These are phyloP conservation scores for Anoplopoma fimbria DNA, from an alignment of 2,113 vertebrate species.

Conservation along the genomic window DNA sequence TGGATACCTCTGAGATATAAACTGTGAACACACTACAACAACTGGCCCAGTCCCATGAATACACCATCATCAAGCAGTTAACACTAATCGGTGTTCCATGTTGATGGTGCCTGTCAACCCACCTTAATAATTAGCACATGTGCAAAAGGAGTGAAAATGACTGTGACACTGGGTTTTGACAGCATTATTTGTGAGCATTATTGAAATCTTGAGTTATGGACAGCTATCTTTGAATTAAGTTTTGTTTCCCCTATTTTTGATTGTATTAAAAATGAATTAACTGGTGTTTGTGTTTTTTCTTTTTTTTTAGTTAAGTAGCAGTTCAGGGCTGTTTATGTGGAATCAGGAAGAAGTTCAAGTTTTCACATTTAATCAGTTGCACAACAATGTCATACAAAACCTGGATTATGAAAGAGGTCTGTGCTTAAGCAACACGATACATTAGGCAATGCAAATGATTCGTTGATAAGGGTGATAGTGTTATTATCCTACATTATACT, in stretches of 20 bases:
- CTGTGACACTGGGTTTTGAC: conserved; percentile 36
- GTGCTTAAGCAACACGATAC: background rate
- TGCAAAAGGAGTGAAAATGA: conserved; percentile 25
- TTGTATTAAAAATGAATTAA: conserved; percentile 72
- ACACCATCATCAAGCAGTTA: background rate
- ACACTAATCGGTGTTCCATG: background rate
- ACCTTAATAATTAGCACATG: conserved; percentile 8
- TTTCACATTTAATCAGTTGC: background rate
- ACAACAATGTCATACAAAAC: background rate
- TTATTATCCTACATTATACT: background rate
- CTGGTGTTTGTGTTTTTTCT: conserved; percentile 17
- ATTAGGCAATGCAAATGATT: background rate
- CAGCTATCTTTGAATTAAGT: conserved; percentile 47
- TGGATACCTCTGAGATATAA: conserved; percentile 38
- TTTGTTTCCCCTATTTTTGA: conserved; percentile 57
- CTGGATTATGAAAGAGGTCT: background rate
- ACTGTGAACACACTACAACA: conserved; percentile 43
- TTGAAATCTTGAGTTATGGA: conserved; percentile 31
- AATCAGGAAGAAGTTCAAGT: background rate
- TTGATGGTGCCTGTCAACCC: background rate
- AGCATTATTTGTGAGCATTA: conserved; percentile 38
- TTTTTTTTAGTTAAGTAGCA: background rate
- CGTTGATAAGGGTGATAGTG: background rate
- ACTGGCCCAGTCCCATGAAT: background rate
- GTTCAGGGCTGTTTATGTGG: background rate